Base-by-base conservation (phyloP, 2,797 vertebrate genomes). In the Cossypha niveicapilla region DNA sequence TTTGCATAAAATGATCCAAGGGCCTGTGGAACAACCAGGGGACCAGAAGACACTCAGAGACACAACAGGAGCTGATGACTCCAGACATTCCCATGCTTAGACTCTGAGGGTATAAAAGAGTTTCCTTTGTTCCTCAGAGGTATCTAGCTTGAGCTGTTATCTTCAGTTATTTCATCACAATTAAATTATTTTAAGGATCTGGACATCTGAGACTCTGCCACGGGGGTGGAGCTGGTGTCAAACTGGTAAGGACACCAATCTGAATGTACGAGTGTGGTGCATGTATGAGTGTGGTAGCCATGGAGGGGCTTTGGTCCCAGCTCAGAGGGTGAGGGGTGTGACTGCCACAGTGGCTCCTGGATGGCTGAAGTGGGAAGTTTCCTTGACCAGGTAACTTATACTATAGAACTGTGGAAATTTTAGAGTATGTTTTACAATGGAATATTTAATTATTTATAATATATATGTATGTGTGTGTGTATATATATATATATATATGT, bases 61-160 rank as follows among this genome's bases (percentile, higher is more conserved):
- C 22, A 41, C 6, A 27, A 42, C 5, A 28, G 58, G 16, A 65
- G 37, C 4, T 0, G 0, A 25, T 10, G 39, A 25, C 11, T 8
- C 6, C 32, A 42, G 28, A 22, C 2, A 51, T 58, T 18, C 7
- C 17, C 19, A 14, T 4, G 2, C 13, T 51, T 30, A 25, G 44
- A 50, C 19, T 44, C 16, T 25, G 24, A 37, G 32, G 12, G 3
- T 63, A 19, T 50, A 63, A 42, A 14, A 44, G 7, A 65, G 13
- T 53, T 47, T 53, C 32, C 7, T 41, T 54, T 61, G 13, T 12
- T 58, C 28, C 27, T 24, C 45, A 60, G 28, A 37, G 6, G 13
- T 3, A 39, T 11, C 15, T 35, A 24, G 5, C 9, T 57, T 7
- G 6, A 63, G 23, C 10, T 71, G 27, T 37, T 27, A 24, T 23